phyloP scores from a whole-genome alignment of 2,888 invertebrate genomes.

The Nymphalis urticae region DNA sequence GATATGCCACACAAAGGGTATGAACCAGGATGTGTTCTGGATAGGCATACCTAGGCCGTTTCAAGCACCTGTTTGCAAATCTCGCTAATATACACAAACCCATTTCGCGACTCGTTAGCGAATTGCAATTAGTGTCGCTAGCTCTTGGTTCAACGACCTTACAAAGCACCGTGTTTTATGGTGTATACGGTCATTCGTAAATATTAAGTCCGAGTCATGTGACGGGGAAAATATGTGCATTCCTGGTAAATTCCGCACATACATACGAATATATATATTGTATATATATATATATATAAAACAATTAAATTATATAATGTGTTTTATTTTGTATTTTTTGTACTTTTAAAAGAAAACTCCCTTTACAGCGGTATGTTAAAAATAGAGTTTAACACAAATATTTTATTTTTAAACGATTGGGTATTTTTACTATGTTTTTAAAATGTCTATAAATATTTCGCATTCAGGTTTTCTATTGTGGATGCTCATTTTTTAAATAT shows the following conservation, averaged over 20 bases:
- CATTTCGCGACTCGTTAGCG: conserved; percentile 17
- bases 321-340: too few relatives aligned
- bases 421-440: too few relatives aligned
- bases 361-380: too few relatives aligned
- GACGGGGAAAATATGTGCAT: neutral
- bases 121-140: conserved; percentile 20
- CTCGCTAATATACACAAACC: neutral
- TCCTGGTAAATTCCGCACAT: neutral
- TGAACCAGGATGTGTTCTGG: neutral
- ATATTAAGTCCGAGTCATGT: neutral
- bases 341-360: too few relatives aligned
- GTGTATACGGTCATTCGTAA: conserved; percentile 3
- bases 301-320: too few relatives aligned
- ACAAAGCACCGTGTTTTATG: conserved; percentile 6
- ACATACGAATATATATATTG: too few relatives aligned
- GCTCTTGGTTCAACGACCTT: conserved; percentile 19
- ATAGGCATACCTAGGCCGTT: neutral
- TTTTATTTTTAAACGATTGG: too few relatives aligned
- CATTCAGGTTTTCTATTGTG: neutral
- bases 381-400: too few relatives aligned
- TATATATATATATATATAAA: too few relatives aligned
- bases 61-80: conserved; percentile 2
- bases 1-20: too few relatives aligned
- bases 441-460: neutral
- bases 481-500: neutral